Evolutionary conservation across 2,113 vertebrate species (phyloP).

Genomic region (Xiphorhynchus elegans): DNA sequence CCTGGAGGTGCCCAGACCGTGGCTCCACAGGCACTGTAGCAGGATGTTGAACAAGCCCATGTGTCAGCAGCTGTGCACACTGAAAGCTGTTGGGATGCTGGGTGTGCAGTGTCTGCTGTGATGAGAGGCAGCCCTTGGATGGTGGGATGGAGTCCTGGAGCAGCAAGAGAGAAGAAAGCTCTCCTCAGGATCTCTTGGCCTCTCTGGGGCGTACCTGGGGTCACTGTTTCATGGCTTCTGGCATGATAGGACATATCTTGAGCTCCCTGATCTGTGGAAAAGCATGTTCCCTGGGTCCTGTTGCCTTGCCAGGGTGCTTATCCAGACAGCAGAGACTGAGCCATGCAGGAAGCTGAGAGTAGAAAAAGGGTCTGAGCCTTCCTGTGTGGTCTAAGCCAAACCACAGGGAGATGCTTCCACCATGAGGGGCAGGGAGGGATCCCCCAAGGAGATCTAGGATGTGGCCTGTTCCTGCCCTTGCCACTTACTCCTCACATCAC

Average conservation of each 20-base stretch:
- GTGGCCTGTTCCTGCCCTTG: neutral
- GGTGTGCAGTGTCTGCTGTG: neutral
- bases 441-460: neutral
- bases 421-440: neutral
- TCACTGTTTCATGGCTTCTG: neutral
- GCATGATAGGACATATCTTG: neutral
- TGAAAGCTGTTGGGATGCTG: neutral
- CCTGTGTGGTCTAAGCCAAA: neutral
- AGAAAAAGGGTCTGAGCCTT: neutral
- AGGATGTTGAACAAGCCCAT: fast-evolving
- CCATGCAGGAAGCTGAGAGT: neutral
- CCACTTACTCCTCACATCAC: neutral
- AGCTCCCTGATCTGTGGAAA: neutral
- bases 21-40: neutral
- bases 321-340: neutral
- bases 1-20: too few species aligned
- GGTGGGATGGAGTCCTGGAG: neutral
- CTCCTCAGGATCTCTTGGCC: neutral
- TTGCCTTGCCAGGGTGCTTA: neutral
- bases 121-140: neutral
- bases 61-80: neutral
- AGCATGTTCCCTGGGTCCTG: neutral
- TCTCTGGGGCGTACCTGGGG: neutral
- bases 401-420: neutral
- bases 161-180: neutral